Percentiles rank a stretch among this genome's conserved stretches.
Evolutionary conservation across 2,797 vertebrate genomes (phyloP).

Genomic region (Brachyrhaphis roseni): DNA sequence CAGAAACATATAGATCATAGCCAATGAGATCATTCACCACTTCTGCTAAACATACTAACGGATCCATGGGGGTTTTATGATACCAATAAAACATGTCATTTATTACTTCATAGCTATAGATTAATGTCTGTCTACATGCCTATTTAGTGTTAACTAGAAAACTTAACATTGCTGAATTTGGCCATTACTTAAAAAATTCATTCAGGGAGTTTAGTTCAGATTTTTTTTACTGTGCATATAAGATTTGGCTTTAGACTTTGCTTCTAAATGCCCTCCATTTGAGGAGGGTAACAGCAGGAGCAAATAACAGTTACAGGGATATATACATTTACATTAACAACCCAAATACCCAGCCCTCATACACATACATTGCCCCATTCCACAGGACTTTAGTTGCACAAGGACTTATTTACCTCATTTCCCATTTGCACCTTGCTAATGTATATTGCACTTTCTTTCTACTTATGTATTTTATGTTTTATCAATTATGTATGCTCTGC

Average conservation of each 20-base stretch:
- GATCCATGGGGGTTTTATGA: neutral
- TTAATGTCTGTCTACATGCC: neutral
- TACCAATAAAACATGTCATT: neutral
- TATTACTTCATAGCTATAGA: neutral
- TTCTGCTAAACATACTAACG: neutral
- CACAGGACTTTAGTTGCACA: too few relatives aligned
- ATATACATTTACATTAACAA: too few relatives aligned
- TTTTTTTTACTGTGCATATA: neutral
- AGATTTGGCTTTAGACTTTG: neutral
- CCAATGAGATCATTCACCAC: neutral
- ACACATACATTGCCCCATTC: too few relatives aligned
- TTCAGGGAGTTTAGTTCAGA: neutral
- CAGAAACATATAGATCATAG: neutral
- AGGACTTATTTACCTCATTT: neutral
- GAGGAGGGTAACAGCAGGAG: neutral
- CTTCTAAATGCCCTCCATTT: neutral
- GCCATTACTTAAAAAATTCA: neutral
- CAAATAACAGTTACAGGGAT: neutral
- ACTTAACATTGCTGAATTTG: neutral
- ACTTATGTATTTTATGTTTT: too few relatives aligned
- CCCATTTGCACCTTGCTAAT: neutral
- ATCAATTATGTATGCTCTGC: too few relatives aligned
- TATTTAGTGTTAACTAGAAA: neutral
- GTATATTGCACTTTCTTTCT: too few relatives aligned
- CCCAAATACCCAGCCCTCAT: too few relatives aligned